These are phyloP conservation scores for Tanytarsus gracilentus DNA, from an alignment of 2,888 invertebrate species.

Conservation along the genomic window DNA sequence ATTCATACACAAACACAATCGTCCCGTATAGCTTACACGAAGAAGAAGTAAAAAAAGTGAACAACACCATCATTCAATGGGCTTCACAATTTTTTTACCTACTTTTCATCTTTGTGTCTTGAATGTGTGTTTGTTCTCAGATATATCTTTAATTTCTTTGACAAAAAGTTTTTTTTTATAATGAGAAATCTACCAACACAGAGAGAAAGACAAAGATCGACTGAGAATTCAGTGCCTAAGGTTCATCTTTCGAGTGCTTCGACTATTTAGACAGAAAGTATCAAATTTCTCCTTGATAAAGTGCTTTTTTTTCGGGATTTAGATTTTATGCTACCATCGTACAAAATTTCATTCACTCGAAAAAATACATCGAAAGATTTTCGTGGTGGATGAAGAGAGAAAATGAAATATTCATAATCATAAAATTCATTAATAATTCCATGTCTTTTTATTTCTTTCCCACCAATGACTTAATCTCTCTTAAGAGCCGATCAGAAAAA, in stretches of 20 bases:
- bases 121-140: slow-evolving; percentile 18
- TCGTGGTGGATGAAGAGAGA: no score
- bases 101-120: slow-evolving; percentile 14
- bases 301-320: no score
- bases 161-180: neutral
- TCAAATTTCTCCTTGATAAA: no score
- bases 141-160: slow-evolving; percentile 11
- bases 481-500: neutral
- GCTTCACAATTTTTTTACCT: slow-evolving; percentile 24
- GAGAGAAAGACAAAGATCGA: neutral
- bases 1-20: slow-evolving; percentile 20
- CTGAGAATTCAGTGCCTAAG: no score
- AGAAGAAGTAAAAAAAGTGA: neutral
- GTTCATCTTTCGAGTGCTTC: no score
- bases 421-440: slow-evolving; percentile 5
- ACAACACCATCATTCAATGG: slow-evolving; percentile 14
- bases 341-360: no score
- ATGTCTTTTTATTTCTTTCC: neutral
- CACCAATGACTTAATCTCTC: neutral
- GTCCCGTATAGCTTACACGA: neutral
- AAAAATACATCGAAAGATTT: no score
- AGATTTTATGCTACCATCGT: no score
- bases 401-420: neutral
- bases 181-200: neutral
- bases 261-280: no score